Percentiles rank a stretch among this genome's conserved stretches.
Conservation (phyloP, 1,140 invertebrate genomes). For the Batillaria attramentaria region DNA sequence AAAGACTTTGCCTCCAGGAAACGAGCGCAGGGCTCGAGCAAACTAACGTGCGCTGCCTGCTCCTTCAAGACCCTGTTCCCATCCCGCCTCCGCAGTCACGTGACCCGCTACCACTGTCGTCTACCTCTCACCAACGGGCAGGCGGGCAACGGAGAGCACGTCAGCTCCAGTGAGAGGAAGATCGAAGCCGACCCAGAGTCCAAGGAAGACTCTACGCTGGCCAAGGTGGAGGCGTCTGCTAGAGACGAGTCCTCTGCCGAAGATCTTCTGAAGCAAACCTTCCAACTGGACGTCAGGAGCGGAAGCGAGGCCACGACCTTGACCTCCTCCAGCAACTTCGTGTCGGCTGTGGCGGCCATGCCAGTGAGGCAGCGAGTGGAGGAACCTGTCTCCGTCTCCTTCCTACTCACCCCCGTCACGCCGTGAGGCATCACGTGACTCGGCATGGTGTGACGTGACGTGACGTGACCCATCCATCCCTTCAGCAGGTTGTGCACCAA, state of each 20-base stretch:
- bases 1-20: conserved; percentile 32
- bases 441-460: no score
- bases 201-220: not conserved
- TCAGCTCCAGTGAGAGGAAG: conserved; percentile 31
- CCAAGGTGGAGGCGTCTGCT: conserved; percentile 7
- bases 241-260: not conserved
- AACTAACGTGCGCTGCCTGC: conserved; percentile 42
- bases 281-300: conserved; percentile 40
- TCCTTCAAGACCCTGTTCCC: conserved; percentile 58
- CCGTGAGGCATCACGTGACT: conserved; percentile 36
- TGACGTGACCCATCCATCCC: no score
- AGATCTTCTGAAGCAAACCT: conserved; percentile 41
- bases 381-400: conserved; percentile 87
- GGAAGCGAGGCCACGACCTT: conserved; percentile 31
- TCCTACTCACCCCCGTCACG: conserved; percentile 88
- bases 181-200: conserved; percentile 12
- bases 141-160: conserved; percentile 32
- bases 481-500: no score
- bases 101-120: conserved; percentile 46
- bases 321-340: conserved; percentile 75
- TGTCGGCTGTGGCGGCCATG: conserved; percentile 91
- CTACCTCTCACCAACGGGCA: conserved; percentile 6
- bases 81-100: conserved; percentile 59
- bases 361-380: conserved; percentile 89
- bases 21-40: not conserved